Base-by-base conservation (phyloP, 92 coral and sea anemone species). In the Epizoanthus illoricatus region DNA sequence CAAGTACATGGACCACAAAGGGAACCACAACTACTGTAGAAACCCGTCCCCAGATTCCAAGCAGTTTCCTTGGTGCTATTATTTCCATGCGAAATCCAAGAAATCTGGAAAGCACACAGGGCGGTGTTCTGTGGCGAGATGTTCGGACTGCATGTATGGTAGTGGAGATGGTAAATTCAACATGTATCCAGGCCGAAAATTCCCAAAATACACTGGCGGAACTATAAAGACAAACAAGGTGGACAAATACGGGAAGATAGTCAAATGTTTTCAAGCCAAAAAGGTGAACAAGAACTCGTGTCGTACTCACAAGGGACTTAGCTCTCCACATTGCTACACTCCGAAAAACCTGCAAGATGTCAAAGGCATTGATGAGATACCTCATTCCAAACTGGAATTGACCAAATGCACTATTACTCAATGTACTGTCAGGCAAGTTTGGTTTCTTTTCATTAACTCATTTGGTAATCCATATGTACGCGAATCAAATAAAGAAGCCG, bases 131-230 rank as follows among this genome's bases (percentile, higher is more conserved):
- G 91, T 96, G n/a, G 89, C 74, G 19, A 81, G 84, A 62, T 96
- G 99, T 39, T 91, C 98, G 18, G 87, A 91, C 9, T 96, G 99
- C 56, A 91, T 94, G 90, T 96, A 96, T 65, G 99, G 99, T 0
- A 69, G 81, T n/a, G 99, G 99, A 0, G 81, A 90, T 39, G 98
- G 98, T 1, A 78, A 42, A 2, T 86, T 94, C 9, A 69, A 80
- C 19, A 69, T 84, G 16, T 93, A 93, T 69, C 90, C 93, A 1
- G 65, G 69, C 12, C 69, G 86, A 63, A 56, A 52, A 56, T 86
- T 93, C 75, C 97, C 99, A 1, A 81, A 67, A 36, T 96, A 96
- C 57, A 54, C 79, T 36, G 99, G 99, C 17, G 81, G 93, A 41
- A 83, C 81, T 10, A 54, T 90, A 16, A 64, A 76, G 17, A 91